Base-by-base conservation (phyloP, 2,888 invertebrate species). In the Automeris io region DNA sequence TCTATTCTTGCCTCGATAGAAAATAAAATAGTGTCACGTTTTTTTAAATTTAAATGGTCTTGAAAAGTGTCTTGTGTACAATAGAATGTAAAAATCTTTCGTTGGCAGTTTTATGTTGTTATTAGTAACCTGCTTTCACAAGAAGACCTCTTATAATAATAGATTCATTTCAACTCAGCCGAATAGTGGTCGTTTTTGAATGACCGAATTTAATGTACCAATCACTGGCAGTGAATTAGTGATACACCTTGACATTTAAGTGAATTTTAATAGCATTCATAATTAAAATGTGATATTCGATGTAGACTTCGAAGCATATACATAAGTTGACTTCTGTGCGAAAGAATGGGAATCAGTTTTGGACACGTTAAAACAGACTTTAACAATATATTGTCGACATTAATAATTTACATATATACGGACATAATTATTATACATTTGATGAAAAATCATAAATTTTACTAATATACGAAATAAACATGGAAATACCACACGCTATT, bases 1-100 rank as follows among this genome's bases (percentile, higher is more conserved):
- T n/a, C n/a, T n/a, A n/a, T n/a, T n/a, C n/a, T n/a, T n/a, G n/a
- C n/a, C n/a, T n/a, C n/a, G 43, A 42, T 45, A 51, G 47, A 52
- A 54, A 57, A 57, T 52, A 54, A 52, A 56, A 55, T n/a, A n/a
- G 48, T 54, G 52, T 51, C 58, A 60, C 58, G 57, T 49, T 57
- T 48, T 58, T 54, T 57, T n/a, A n/a, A n/a, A 57, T 54, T 61
- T 48, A 47, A 46, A 49, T 42, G 44, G 42, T 40, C 43, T 40
- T 42, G 42, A 39, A 40, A 38, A 45, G 46, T 49, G 51, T 50
- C 36, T 31, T 38, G 42, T 44, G 43, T 35, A 53, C 46, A 50
- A 46, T 46, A 43, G 45, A 49, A 43, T 37, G 36, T n/a, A 16
- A n/a, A 29, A 29, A 16, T 16, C 16, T 29, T 29, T 7, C 11